Base-by-base conservation (phyloP, 2,888 invertebrate species). In the Alsophila aescularia region DNA sequence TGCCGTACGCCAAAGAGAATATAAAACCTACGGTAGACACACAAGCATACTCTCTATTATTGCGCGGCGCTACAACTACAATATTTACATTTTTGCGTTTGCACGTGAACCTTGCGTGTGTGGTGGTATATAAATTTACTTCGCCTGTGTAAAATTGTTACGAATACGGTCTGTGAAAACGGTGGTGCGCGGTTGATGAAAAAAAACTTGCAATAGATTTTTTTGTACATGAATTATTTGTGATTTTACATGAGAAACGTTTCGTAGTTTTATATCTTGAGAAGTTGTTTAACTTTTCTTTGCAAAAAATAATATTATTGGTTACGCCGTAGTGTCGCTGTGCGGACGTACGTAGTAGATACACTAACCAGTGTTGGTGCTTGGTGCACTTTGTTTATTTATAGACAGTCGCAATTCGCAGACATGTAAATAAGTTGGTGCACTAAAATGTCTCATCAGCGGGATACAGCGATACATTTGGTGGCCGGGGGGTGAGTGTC, bases 401-500 rank as follows among this genome's bases (percentile, higher is more conserved):
- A 89, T 92, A 92, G 92, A 88, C 81, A 76, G 83, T 80, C 81
- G 84, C 79, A 83, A 82, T 85, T 87, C 83, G 83, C 86, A 89
- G 89, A 86, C 85, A 92, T 92, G 92, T 92, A 89, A 90, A 85
- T 85, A 81, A 56, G 75, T 70, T 78, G 83, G 79, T 83, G 79
- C 81, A 80, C 75, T 85, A 89, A 82, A 83, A 95, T 95, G 95
- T 94, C 94, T 93, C 95, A 96, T 93, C 95, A 96, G 87, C 93
- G 93, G 88, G 97, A 98, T 92, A 97, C 97, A 70, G 94, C 98
- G 73, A 97, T 98, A 91, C 98, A 98, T 93, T 95, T 98, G 78
- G 93, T 98, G 76, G 98, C 98, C 86, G 98, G 98, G 94, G 98
- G 98, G 98, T 98, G 93, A 94, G 97, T 94, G 52, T 52, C 12